Conservation (phyloP, 2,113 vertebrate species). For the Eurypyga helias region DNA sequence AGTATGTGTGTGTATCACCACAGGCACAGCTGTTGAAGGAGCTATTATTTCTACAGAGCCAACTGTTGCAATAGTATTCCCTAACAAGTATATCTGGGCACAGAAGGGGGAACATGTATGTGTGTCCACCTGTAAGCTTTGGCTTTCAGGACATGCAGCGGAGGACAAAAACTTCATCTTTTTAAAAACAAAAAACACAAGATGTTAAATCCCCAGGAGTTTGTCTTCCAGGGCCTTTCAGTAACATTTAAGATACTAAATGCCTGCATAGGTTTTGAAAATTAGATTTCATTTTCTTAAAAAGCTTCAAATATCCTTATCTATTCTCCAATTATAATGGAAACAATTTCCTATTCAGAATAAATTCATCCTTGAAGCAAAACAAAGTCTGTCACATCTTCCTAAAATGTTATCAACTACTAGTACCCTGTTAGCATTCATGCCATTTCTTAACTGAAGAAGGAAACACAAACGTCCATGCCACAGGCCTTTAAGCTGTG, state of each 20-base stretch:
- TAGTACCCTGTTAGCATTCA: neutral
- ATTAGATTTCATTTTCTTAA: neutral
- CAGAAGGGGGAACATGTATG: neutral
- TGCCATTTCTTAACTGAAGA: neutral
- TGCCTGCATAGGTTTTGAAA: neutral
- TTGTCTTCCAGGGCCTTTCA: neutral
- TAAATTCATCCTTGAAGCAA: neutral
- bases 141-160: neutral
- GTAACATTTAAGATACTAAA: neutral
- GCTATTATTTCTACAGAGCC: neutral
- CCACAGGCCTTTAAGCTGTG: no score
- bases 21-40: neutral
- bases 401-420: neutral
- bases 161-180: fast-evolving
- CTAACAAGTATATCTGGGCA: neutral
- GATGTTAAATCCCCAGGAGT: neutral
- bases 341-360: neutral
- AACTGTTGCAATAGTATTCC: neutral
- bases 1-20: neutral
- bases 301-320: neutral
- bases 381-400: neutral
- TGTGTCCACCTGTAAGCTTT: neutral
- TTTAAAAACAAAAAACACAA: neutral
- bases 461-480: neutral
- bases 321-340: neutral